Evolutionary conservation across 2,797 vertebrate genomes (phyloP).

Genomic region (Sebastes trivittatus): DNA sequence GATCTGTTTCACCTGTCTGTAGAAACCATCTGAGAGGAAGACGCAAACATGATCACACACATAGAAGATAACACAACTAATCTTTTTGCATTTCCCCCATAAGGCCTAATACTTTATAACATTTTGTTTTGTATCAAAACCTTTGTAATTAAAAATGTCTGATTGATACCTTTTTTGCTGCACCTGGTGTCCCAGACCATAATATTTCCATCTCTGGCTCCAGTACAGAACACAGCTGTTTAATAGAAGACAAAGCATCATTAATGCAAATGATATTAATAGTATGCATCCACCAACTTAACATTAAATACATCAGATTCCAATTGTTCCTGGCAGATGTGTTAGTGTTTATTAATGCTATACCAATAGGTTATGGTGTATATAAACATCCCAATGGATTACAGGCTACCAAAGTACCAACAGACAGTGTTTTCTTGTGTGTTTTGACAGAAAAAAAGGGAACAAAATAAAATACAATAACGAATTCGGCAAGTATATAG

Average conservation of each 20-base stretch:
- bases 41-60: not conserved
- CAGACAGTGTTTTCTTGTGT: not conserved
- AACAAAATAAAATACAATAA: not conserved
- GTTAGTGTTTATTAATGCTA: too few relatives aligned
- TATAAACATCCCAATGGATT: not conserved
- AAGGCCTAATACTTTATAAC: not conserved
- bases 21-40: conserved; percentile 90
- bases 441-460: not conserved
- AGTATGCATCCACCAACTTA: not conserved
- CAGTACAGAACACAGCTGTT: conserved; percentile 94
- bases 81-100: not conserved
- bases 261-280: not conserved
- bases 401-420: not conserved
- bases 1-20: conserved; percentile 95
- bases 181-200: conserved; percentile 98
- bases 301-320: not conserved
- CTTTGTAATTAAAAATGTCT: not conserved
- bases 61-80: not conserved
- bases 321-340: not conserved
- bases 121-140: not conserved
- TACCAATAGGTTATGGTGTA: not conserved
- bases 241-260: not conserved
- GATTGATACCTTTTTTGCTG: conserved; percentile 92
- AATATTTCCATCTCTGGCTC: conserved; percentile 96
- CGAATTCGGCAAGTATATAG: not conserved